Base-by-base conservation (phyloP, 2,797 vertebrate genomes). In the Pangasius sanitwongsei region DNA sequence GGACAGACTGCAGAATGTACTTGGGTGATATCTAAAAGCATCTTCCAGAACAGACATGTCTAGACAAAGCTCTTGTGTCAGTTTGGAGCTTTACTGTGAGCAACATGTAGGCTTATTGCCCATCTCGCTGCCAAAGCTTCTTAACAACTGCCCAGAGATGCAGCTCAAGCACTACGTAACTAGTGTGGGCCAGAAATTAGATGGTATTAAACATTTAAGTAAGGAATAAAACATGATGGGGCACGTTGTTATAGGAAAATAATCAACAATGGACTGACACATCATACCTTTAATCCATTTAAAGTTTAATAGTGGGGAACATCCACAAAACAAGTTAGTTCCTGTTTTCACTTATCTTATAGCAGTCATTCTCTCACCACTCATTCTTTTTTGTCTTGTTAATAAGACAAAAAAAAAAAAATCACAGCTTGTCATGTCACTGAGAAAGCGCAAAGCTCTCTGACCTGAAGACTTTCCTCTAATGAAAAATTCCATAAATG, bases 1-100 rank as follows among this genome's bases (percentile, higher is more conserved):
- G 48, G 59, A 77, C 70, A 31, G 57, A 23, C 12, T 53, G 31
- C 80, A 85, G 88, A 57, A 77, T 78, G 63, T 87, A 28, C 23
- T 2, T 72, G 81, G 72, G 57, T 44, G 80, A 89, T 90, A 91
- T 92, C 87, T 86, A 84, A 44, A 41, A 82, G 50, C 75, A 91
- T 92, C 91, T 91, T 83, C 23, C 80, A 55, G 78, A 74, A 88
- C 57, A 88, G 80, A 90, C 89, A 92, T 89, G 89, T 87, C 91
- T 87, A 85, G 90, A 90, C 90, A 92, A 72, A 90, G 61, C 37
- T 86, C 75, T 70, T 84, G 86, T 70, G 72, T 87, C 63, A 75
- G 48, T 25, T n/a, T 65, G 11, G 31, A 59, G 78, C 55, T 88
- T 80, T 90, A 89, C 77, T 87, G 80, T 83, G 69, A 87, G 77